phyloP scores from a whole-genome alignment of 1,140 invertebrate genomes.

The Drosophila funebris region DNA sequence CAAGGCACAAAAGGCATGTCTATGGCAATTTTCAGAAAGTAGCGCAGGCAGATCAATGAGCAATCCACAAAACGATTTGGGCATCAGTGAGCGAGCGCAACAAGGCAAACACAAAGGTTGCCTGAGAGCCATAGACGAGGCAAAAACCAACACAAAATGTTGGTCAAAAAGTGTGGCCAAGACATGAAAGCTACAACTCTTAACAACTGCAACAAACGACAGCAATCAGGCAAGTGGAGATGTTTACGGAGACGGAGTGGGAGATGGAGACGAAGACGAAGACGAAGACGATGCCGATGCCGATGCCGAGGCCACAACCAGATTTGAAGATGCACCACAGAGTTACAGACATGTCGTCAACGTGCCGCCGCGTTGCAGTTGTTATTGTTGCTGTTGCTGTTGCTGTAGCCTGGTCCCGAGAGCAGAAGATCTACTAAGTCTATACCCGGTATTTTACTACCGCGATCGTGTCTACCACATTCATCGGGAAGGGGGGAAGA shows the following conservation, averaged over 20 bases:
- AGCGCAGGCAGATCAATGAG: slow-evolving; percentile 72
- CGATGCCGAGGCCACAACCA: slow-evolving; percentile 31
- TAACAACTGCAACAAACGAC: slow-evolving; percentile 81
- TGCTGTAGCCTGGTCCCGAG: slow-evolving; percentile 9
- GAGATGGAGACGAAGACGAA: background rate
- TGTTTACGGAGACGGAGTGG: background rate
- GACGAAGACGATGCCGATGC: background rate
- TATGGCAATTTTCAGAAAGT: slow-evolving; percentile 75
- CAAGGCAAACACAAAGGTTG: slow-evolving; percentile 21
- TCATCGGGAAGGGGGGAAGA: slow-evolving; percentile 26
- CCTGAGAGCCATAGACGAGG: slow-evolving; percentile 7
- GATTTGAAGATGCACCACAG: slow-evolving; percentile 54
- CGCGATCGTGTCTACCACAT: slow-evolving; percentile 77
- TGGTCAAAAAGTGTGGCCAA: slow-evolving; percentile 82
- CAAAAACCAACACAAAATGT: slow-evolving; percentile 73
- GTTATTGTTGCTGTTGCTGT: background rate
- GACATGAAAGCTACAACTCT: slow-evolving; percentile 82
- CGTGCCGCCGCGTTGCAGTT: slow-evolving; percentile 41
- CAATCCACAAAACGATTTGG: slow-evolving; percentile 63
- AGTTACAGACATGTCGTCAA: slow-evolving; percentile 74
- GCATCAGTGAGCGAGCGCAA: slow-evolving; percentile 20
- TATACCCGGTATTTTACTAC: slow-evolving; percentile 79
- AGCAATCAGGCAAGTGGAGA: slow-evolving; percentile 59
- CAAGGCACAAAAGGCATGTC: slow-evolving; percentile 66
- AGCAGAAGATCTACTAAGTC: slow-evolving; percentile 73